These are phyloP conservation scores for Diachrysia chrysitis DNA, from an alignment of 2,888 invertebrate species.

Conservation along the genomic window DNA sequence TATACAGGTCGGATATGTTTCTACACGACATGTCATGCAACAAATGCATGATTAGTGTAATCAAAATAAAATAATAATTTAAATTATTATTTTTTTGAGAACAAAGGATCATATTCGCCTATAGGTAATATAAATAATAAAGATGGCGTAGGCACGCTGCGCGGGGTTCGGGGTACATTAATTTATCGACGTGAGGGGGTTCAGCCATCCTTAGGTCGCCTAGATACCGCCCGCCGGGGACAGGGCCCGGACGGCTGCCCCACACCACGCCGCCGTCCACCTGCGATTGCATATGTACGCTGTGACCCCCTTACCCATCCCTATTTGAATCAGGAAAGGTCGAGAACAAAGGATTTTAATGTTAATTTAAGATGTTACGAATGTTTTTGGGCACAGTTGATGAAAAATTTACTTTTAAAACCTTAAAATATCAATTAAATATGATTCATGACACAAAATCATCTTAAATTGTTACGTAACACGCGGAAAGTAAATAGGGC, in stretches of 20 bases:
- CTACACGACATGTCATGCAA: not conserved
- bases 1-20: not conserved
- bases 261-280: constrained; percentile 9
- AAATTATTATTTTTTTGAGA: not conserved
- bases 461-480: not conserved
- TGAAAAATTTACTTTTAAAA: not conserved
- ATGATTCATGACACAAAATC: not conserved
- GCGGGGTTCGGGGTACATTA: not conserved
- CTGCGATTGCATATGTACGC: not conserved
- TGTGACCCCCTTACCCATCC: not conserved
- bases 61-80: not conserved
- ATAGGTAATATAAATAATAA: not conserved
- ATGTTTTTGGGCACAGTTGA: not conserved
- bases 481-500: not conserved
- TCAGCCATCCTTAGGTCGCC: constrained; percentile 10
- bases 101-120: not conserved
- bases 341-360: not conserved
- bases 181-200: constrained; percentile 5
- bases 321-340: not conserved
- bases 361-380: not conserved
- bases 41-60: not conserved
- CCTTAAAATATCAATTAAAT: not conserved
- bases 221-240: constrained; percentile 10
- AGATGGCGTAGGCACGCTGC: too few species aligned
- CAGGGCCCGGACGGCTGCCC: constrained; percentile 2